These are phyloP conservation scores for Aricia agestis DNA, from an alignment of 1,140 invertebrate species.

Conservation along the genomic window DNA sequence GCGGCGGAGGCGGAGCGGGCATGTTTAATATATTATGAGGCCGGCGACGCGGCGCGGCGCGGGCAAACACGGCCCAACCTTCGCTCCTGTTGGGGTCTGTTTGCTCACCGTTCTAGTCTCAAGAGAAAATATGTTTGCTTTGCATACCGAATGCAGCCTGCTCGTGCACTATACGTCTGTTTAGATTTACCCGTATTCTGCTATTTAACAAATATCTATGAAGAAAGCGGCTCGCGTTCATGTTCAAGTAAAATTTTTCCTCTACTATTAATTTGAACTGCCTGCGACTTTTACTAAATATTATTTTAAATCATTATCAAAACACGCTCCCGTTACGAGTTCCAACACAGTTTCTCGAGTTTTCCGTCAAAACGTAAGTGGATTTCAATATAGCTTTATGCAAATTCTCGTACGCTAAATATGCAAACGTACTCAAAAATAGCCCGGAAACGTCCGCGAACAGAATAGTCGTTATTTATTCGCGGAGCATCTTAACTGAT, in stretches of 20 bases:
- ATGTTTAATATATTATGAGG: slow-evolving; percentile 73
- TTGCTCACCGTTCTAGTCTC: slow-evolving; percentile 68
- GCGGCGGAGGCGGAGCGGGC: slow-evolving; percentile 54
- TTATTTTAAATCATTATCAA: too few species aligned
- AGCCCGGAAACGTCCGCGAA: background rate
- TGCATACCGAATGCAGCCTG: slow-evolving; percentile 61
- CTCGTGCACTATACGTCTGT: slow-evolving; percentile 47
- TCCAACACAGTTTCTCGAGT: background rate
- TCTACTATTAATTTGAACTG: too few species aligned
- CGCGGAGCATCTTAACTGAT: slow-evolving; percentile 27
- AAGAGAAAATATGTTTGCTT: slow-evolving; percentile 72
- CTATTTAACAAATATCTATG: slow-evolving; percentile 41
- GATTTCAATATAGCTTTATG: background rate
- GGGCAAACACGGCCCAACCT: slow-evolving; percentile 62
- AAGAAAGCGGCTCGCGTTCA: slow-evolving; percentile 14
- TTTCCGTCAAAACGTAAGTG: too few species aligned
- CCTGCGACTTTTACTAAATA: too few species aligned
- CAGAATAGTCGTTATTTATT: slow-evolving; percentile 7
- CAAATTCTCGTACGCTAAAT: background rate
- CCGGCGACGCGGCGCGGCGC: slow-evolving; percentile 68
- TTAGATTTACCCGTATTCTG: slow-evolving; percentile 60
- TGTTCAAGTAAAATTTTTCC: slow-evolving; percentile 9
- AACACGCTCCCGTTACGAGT: too few species aligned
- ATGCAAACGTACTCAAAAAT: background rate
- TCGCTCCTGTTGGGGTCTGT: slow-evolving; percentile 60